Base-by-base conservation (phyloP, 2,888 invertebrate species). In the Galeruca laticollis region DNA sequence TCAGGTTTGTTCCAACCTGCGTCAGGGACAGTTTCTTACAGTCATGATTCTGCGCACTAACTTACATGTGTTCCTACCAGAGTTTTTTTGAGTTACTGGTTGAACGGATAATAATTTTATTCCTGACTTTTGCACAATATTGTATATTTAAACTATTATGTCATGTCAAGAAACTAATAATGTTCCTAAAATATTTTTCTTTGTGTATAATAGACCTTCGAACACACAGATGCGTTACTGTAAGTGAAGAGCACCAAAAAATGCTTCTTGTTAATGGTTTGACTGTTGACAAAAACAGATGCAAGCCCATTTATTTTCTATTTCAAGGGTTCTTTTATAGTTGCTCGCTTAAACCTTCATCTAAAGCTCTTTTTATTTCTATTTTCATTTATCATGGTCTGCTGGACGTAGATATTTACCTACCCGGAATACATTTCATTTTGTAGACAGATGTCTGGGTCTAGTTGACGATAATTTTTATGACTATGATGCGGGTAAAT, bases 391-490 rank as follows among this genome's bases (percentile, higher is more conserved):
- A 54, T 13, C 20, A 10, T 51, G 72, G 56, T 49, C 57, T 13
- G 40, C 49, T 62, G 21, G 54, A 33, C 62, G 40, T 37, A 54
- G 52, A 20, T 70, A 70, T 72, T 70, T 72, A 72, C 72, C 72
- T 70, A 68, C 72, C 72, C 72, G 51, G 64, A 68, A 56, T 51
- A 56, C 52, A 56, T 72, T 64, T 69, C 37, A 57, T 68, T 61
- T 64, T 56, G 63, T 70, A 72, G 69, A 70, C 72, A 72, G 72
- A 66, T 72, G 72, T 64, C 72, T 69, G 40, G 63, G 69, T 61
- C 52, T 31, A 20, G 57, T 54, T 56, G 59, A 43, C 60, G 60
- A 64, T 69, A 40, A 63, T 63, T 69, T 67, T 69, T 69, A 51
- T 60, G 68, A 69, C 51, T 63, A 40, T 43, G 11, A 47, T 60